Percentiles rank a stretch among this genome's conserved stretches.
Conservation (phyloP, 2,888 invertebrate genomes). For the Himalopsyche tibetana region DNA sequence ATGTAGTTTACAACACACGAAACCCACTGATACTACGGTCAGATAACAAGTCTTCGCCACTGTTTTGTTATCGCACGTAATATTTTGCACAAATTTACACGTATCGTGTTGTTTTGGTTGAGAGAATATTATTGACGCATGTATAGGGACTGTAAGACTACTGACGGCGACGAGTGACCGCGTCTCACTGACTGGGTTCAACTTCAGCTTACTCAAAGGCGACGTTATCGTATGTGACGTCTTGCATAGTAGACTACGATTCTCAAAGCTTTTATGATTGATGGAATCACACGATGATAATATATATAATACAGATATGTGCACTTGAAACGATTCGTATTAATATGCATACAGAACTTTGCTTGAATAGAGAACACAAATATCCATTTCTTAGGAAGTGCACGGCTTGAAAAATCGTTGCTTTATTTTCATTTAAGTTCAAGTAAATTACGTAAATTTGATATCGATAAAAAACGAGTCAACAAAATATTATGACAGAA, state of each 20-base stretch:
- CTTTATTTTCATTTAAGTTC: no score
- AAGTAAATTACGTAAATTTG: no score
- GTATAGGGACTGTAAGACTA: neutral
- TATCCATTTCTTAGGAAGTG: no score
- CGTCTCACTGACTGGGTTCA: slow-evolving; percentile 26
- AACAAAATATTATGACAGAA: no score
- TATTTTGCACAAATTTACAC: neutral
- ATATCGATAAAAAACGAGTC: no score
- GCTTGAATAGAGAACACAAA: no score
- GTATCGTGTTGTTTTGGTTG: neutral
- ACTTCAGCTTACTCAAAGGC: slow-evolving; percentile 7
- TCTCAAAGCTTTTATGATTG: slow-evolving; percentile 8
- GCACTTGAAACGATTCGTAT: no score
- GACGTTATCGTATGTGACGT: slow-evolving; percentile 9
- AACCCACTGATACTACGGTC: neutral
- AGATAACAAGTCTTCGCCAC: neutral
- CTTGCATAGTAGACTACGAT: neutral
- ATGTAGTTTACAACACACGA: neutral
- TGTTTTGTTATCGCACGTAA: neutral
- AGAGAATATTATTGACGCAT: neutral
- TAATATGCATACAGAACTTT: no score
- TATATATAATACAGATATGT: no score
- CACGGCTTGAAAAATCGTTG: no score
- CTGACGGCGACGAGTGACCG: neutral
- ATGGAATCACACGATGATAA: neutral